Evolutionary conservation across 2,113 vertebrate species (phyloP).

Genomic region (Saguinus imperator): DNA sequence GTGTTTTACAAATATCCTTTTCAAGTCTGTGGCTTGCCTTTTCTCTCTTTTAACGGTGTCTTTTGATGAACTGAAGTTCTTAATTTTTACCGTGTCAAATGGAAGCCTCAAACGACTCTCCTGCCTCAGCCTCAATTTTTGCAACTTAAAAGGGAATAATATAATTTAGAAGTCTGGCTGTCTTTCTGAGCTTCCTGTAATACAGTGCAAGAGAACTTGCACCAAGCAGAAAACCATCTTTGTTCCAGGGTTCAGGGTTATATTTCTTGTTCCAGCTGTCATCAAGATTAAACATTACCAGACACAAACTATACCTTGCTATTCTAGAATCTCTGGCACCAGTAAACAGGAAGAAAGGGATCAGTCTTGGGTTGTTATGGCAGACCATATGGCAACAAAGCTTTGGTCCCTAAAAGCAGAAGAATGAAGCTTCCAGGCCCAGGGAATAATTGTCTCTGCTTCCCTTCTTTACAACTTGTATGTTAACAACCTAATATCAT

Average conservation of each 20-base stretch:
- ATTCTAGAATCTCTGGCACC: neutral
- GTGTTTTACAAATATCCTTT: neutral
- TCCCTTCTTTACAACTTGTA: neutral
- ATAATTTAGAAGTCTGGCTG: neutral
- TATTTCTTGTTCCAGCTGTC: neutral
- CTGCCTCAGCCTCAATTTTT: neutral
- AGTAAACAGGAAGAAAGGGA: neutral
- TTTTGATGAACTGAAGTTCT: neutral
- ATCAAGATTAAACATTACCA: neutral
- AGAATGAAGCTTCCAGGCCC: neutral
- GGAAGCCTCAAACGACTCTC: neutral
- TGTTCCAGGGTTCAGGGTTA: neutral
- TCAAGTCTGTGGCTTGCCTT: neutral
- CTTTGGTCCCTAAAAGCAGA: neutral
- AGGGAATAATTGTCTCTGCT: neutral
- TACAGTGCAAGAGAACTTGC: neutral
- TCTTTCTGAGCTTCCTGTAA: neutral
- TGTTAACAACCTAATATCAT: conserved; percentile 6
- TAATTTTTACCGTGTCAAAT: neutral
- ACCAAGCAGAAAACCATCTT: neutral
- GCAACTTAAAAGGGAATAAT: neutral
- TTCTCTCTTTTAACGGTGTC: neutral
- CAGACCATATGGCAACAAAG: neutral
- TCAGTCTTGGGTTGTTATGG: neutral
- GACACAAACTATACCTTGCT: neutral